Conservation (phyloP, 1,140 invertebrate species). For the Dufourea novaeangliae region DNA sequence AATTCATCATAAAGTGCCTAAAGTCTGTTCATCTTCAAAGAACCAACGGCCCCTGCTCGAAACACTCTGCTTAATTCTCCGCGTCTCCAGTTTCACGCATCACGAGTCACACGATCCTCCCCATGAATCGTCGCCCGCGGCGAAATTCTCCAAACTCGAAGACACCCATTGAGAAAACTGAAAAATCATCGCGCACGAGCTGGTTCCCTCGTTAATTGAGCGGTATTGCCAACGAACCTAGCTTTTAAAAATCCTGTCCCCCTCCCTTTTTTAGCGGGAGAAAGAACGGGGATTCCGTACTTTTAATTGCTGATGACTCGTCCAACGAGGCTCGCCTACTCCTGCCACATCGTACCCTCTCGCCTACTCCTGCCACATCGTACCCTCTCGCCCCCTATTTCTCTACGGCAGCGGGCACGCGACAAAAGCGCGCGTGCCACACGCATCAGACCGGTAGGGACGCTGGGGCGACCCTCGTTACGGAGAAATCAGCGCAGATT, state of each 20-base stretch:
- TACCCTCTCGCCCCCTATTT: not conserved
- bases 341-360: not conserved
- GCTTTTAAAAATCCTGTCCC: slow-evolving; percentile 2
- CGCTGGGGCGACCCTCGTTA: slow-evolving; percentile 43
- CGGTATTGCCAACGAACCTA: slow-evolving; percentile 35
- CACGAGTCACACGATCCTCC: not conserved
- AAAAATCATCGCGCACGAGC: slow-evolving; percentile 20
- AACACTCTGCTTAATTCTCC: no score
- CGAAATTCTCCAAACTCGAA: not conserved
- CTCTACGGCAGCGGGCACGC: slow-evolving; percentile 51
- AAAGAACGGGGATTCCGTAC: slow-evolving; percentile 21
- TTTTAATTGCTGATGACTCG: slow-evolving; percentile 52
- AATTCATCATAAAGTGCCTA: no score
- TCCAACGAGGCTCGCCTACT: not conserved
- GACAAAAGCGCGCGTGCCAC: slow-evolving; percentile 61
- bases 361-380: not conserved
- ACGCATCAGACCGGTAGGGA: slow-evolving; percentile 31
- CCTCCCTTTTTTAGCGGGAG: not conserved
- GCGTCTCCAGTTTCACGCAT: no score
- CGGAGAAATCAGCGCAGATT: slow-evolving; percentile 57
- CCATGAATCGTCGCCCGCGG: not conserved
- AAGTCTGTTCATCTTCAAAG: no score
- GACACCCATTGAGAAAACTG: not conserved
- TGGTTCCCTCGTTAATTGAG: slow-evolving; percentile 36
- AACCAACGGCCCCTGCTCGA: no score